Conservation (phyloP, 2,888 invertebrate species). For the Parnassius glacialis region DNA sequence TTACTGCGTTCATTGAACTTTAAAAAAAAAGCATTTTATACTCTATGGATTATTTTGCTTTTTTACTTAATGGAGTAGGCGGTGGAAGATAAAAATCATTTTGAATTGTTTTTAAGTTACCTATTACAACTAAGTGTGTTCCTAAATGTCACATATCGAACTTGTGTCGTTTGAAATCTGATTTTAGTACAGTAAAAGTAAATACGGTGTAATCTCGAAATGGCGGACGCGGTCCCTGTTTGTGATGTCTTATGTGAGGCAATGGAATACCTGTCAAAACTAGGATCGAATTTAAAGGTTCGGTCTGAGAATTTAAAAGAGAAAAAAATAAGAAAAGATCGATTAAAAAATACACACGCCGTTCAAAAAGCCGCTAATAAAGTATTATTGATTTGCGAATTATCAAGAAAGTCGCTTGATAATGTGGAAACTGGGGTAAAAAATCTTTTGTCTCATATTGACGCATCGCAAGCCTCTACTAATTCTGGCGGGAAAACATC, state of each 20-base stretch:
- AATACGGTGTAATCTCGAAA: constrained; percentile 39
- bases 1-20: constrained; percentile 16
- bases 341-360: constrained; percentile 62
- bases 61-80: constrained; percentile 31
- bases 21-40: constrained; percentile 37
- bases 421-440: constrained; percentile 67
- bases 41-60: constrained; percentile 62
- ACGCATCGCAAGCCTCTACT: constrained; percentile 41
- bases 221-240: constrained; percentile 62
- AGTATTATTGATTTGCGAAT: constrained; percentile 67
- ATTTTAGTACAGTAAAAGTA: constrained; percentile 16
- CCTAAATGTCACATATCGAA: constrained; percentile 21
- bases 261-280: constrained; percentile 70
- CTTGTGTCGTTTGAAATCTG: constrained; percentile 3
- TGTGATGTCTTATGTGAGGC: constrained; percentile 67
- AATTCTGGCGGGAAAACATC: constrained; percentile 42
- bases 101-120: constrained; percentile 9
- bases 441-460: constrained; percentile 51
- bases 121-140: constrained; percentile 11
- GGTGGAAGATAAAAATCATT: constrained; percentile 13
- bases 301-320: constrained; percentile 64
- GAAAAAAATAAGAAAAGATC: constrained; percentile 60
- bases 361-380: constrained; percentile 68
- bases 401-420: constrained; percentile 70
- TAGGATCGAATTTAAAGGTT: constrained; percentile 64